These are phyloP conservation scores for Cheilinus undulatus DNA, from an alignment of 2,113 vertebrate species.

Conservation along the genomic window DNA sequence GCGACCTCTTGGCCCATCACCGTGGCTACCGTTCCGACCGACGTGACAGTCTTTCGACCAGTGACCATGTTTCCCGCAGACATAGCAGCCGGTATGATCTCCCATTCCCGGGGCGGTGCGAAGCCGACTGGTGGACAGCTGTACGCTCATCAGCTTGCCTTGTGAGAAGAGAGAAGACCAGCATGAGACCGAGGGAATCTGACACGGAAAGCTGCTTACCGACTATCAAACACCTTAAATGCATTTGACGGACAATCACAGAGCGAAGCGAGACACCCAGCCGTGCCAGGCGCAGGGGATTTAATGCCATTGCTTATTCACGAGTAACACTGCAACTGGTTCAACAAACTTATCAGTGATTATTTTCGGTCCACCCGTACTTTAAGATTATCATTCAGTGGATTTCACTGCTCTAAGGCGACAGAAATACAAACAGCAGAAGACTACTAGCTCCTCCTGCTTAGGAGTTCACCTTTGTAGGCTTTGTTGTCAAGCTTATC, in stretches of 20 bases:
- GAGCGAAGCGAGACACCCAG: conserved; percentile 25
- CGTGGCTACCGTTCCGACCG: conserved; percentile 82
- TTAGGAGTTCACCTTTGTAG: conserved; percentile 89
- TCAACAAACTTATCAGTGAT: conserved; percentile 16
- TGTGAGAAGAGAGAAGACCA: conserved; percentile 88
- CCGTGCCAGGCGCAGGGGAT: conserved; percentile 6
- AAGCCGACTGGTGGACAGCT: conserved; percentile 96
- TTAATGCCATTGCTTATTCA: conserved; percentile 8
- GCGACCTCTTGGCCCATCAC: conserved; percentile 65
- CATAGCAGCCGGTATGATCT: conserved; percentile 95
- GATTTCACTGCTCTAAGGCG: conserved; percentile 35
- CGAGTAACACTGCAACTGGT: conserved; percentile 13
- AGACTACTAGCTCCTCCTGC: conserved; percentile 53
- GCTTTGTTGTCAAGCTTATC: conserved; percentile 89
- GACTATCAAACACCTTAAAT: conserved; percentile 46
- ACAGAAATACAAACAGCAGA: conserved; percentile 40
- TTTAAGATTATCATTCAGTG: conserved; percentile 3
- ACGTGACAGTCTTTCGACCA: conserved; percentile 97
- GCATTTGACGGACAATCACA: conserved; percentile 30
- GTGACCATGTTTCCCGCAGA: conserved; percentile 96
- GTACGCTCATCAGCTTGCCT: conserved; percentile 98
- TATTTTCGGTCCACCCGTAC: conserved; percentile 35
- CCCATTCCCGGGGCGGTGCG: conserved; percentile 96
- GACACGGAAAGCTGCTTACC: conserved; percentile 60
- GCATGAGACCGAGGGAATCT: conserved; percentile 79